Percentiles rank a stretch among this genome's conserved stretches.
Conservation (phyloP, 2,113 vertebrate genomes). For the Morone chrysops region DNA sequence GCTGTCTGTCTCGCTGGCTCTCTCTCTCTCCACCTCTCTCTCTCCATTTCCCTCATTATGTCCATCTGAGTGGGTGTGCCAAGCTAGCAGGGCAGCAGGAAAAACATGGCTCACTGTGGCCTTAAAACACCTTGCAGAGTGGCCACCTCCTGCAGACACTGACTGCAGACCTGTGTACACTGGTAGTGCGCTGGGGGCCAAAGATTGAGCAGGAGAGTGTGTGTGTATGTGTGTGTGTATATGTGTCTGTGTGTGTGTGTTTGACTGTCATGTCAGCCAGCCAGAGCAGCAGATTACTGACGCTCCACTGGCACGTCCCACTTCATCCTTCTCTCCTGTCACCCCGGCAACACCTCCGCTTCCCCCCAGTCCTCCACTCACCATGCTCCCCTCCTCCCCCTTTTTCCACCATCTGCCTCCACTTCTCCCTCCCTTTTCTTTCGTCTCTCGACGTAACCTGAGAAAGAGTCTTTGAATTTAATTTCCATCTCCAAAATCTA, state of each 20-base stretch:
- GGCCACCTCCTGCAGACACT: slow-evolving; percentile 39
- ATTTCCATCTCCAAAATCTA: slow-evolving; percentile 60
- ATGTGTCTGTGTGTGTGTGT: slow-evolving; percentile 21
- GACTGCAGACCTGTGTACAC: slow-evolving; percentile 35
- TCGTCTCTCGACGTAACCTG: slow-evolving; percentile 15
- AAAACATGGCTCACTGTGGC: slow-evolving; percentile 25
- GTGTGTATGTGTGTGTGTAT: slow-evolving; percentile 28
- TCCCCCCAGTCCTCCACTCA: slow-evolving; percentile 20
- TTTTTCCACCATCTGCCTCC: slow-evolving; percentile 56
- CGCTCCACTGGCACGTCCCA: slow-evolving; percentile 67
- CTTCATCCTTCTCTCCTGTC: slow-evolving; percentile 70
- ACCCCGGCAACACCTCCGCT: slow-evolving; percentile 73
- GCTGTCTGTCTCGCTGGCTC: slow-evolving; percentile 65
- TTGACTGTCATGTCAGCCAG: slow-evolving; percentile 58
- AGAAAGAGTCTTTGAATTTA: slow-evolving; percentile 52
- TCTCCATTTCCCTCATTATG: slow-evolving; percentile 69
- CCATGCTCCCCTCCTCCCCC: slow-evolving; percentile 30
- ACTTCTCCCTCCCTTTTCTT: slow-evolving; percentile 4
- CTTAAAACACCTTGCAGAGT: slow-evolving; percentile 49
- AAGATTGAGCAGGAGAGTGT: background rate
- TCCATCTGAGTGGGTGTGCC: slow-evolving; percentile 62
- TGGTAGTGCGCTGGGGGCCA: slow-evolving; percentile 33
- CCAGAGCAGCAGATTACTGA: slow-evolving; percentile 73
- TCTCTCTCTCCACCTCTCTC: slow-evolving; percentile 15
- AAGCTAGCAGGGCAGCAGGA: slow-evolving; percentile 31